Percentiles rank a stretch among this genome's conserved stretches.
Evolutionary conservation across 2,797 vertebrate genomes (phyloP).

Genomic region (Acridotheres tristis): DNA sequence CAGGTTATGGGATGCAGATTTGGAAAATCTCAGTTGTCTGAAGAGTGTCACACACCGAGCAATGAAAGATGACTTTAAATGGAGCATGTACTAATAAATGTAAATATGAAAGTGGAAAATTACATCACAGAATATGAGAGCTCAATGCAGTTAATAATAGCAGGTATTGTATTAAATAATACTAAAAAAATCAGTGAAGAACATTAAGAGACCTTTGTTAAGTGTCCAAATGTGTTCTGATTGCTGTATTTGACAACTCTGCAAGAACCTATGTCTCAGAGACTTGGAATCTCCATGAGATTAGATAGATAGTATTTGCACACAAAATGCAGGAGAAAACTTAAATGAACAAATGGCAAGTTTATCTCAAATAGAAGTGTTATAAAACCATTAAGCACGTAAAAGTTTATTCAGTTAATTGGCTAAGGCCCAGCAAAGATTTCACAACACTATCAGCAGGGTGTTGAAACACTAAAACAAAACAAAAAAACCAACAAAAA

Average conservation of each 20-base stretch:
- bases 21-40: neutral
- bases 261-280: neutral
- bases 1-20: neutral
- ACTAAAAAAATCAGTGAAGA: neutral
- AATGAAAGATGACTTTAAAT: neutral
- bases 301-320: neutral
- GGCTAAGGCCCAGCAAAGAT: conserved; percentile 43
- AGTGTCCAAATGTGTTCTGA: neutral
- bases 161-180: neutral
- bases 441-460: conserved; percentile 52
- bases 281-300: neutral
- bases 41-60: neutral
- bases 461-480: conserved; percentile 38
- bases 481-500: neutral
- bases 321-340: neutral
- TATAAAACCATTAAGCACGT: conserved; percentile 51
- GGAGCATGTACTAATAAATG: neutral
- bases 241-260: neutral
- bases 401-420: conserved; percentile 32
- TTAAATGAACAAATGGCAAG: neutral
- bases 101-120: neutral
- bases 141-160: neutral
- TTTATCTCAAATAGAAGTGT: neutral
- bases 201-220: neutral
- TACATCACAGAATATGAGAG: neutral